Evolutionary conservation across 2,888 invertebrate species (phyloP), one percentile per base, ranked within the genome.

Genomic region (Campopleginae sp.): DNA sequence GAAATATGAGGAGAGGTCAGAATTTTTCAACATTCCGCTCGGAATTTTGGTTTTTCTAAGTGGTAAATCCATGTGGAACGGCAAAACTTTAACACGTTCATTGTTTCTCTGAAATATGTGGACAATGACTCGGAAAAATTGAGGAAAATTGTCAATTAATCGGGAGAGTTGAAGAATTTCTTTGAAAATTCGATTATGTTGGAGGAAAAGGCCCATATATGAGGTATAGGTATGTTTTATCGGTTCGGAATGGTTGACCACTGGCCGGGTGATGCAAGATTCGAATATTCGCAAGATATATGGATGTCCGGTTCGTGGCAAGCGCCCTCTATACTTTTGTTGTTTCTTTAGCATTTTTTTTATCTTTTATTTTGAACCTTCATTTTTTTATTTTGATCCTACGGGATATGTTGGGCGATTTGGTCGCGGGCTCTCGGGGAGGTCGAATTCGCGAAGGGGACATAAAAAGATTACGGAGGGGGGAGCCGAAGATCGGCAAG

Each of bases 221-320:
- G 2, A 44, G 8, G 31, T 61, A 75, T 44, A 65, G 44, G 38
- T 65, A 71, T 70, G 58, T 71, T 27, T 48, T n/a, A 42, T 54
- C 17, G 51, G 61, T 63, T 48, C 82, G 85, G 72, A 82, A 82
- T 85, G 82, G 85, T 85, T 80, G 85, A 85, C 85, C 82, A 76
- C 58, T 44, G 33, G n/a, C 74, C 33, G 74, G 44, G 72, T 48
- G 85, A 79, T 77, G 74, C 54, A 70, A 61, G 65, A 81, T 81
- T 82, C 82, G 80, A 85, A 85, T 85, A 85, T 85, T 80, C 85
- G 48, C 75, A 76, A 85, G 85, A 82, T 80, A 85, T 79, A 85
- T 82, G 70, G 79, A 81, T 75, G 75, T 85, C 79, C 82, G 82
- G 78, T 71, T 72, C 81, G 80, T 63, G 54, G 82, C 79, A 76